These are phyloP conservation scores for Sebastes trivittatus DNA, from an alignment of 2,797 vertebrate genomes.

Conservation along the genomic window DNA sequence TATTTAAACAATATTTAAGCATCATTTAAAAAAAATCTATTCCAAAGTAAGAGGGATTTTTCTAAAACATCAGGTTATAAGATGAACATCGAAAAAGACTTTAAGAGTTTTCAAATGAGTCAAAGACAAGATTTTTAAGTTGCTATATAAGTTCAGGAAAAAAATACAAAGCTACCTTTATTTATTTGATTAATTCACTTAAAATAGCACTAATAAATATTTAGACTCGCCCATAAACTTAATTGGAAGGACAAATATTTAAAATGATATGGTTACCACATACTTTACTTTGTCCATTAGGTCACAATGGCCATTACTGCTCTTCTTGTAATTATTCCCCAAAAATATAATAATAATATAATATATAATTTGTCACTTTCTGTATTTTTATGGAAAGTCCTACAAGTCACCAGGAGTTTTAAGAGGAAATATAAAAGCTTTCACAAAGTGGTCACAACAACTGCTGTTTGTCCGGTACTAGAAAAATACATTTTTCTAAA, in stretches of 20 bases:
- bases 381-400: not conserved
- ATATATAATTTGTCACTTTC: not conserved
- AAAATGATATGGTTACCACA: not conserved
- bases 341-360: too few species aligned
- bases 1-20: not conserved
- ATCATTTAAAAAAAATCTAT: not conserved
- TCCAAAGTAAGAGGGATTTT: not conserved
- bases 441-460: not conserved
- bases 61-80: not conserved
- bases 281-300: not conserved
- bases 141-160: not conserved
- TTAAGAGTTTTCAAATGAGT: too few species aligned
- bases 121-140: not conserved
- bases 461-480: not conserved
- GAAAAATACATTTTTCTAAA: not conserved
- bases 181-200: not conserved
- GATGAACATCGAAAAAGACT: not conserved
- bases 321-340: not conserved
- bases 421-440: not conserved
- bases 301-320: not conserved
- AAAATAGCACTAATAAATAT: not conserved
- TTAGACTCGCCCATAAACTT: not conserved
- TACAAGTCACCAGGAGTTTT: not conserved
- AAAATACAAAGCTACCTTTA: not conserved
- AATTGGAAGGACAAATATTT: not conserved